Evolutionary conservation across 1,140 invertebrate species (phyloP).

Genomic region (Cydia strobilella): DNA sequence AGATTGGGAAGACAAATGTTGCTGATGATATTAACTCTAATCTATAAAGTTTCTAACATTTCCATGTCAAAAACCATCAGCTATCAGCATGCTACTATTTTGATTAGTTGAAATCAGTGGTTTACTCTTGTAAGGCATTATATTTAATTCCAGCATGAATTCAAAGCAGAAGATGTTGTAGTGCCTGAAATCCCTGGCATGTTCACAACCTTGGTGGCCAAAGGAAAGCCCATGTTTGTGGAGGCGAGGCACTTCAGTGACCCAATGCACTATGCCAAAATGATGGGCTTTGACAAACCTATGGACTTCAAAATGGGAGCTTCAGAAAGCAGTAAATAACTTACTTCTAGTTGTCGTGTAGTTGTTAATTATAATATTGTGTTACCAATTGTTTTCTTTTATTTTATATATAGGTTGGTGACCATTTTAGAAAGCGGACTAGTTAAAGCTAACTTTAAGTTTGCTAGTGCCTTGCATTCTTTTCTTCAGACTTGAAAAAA

Average conservation of each 20-base stretch:
- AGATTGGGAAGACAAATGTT: no score
- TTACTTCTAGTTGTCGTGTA: slow-evolving; percentile 29
- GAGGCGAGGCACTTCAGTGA: slow-evolving; percentile 86
- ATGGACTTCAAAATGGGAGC: slow-evolving; percentile 87
- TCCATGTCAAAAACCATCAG: no score
- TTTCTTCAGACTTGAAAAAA: no score
- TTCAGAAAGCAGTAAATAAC: slow-evolving; percentile 44
- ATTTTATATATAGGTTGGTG: slow-evolving; percentile 6
- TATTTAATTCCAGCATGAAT: slow-evolving; percentile 83
- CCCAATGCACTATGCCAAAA: slow-evolving; percentile 86
- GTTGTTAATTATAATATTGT: slow-evolving; percentile 43
- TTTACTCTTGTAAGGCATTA: neutral
- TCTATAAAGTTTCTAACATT: no score
- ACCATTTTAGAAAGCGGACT: no score
- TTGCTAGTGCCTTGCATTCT: no score
- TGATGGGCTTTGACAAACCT: slow-evolving; percentile 96
- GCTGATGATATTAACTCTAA: no score
- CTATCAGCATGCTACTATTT: no score
- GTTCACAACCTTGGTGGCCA: slow-evolving; percentile 89
- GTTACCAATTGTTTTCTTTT: slow-evolving; percentile 40
- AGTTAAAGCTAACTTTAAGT: no score
- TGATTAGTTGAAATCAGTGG: neutral
- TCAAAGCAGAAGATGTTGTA: slow-evolving; percentile 87
- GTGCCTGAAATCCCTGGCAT: slow-evolving; percentile 90
- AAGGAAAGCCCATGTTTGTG: slow-evolving; percentile 87